Base-by-base conservation (phyloP, 1,140 invertebrate species). In the Heterodera schachtii region DNA sequence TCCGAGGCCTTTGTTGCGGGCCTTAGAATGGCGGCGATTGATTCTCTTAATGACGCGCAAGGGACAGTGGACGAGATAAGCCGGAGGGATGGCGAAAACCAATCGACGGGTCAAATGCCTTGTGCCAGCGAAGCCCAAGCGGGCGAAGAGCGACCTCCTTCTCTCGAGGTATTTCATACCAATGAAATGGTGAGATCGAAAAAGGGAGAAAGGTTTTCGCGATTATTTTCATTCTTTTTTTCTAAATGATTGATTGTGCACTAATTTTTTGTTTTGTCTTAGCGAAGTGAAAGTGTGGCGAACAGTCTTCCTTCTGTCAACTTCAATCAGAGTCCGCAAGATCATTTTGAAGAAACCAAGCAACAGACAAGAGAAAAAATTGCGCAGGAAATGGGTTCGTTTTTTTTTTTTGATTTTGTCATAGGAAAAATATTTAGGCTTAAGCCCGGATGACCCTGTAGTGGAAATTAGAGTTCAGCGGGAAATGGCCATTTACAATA, bases 231-330 rank as follows among this genome's bases (percentile, higher is more conserved):
- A 9, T 52, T 31, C 9, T 52, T 52, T 52, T 52, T 64, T 13
- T 31, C 21, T 41, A 46, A 71, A 71, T 69, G 6, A 9, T n/a
- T 5, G 4, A 69, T 9, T 69, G 7, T 69, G 67, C 67, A 69
- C n/a, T 8, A 8, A 8, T 52, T 7, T 69, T 16, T n/a, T 41
- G 3, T 13, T 3, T 71, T 41, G 31, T 71, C 43, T 43, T 46
- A 71, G 69, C 31, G 69, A 43, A 71, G 69, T 43, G 69, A 71
- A 5, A 71, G 69, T 71, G 69, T 41, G 31, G 69, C 69, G 44
- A 71, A 43, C 19, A 31, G 69, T 71, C 41, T 43, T 7, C 69
- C 31, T 31, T 43, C 44, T 21, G 11, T 46, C 21, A 71, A 2
- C 43, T 71, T 21, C 69, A 41, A 46, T 43, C 41, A 19, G 19